phyloP scores from a whole-genome alignment of 2,888 invertebrate species.

The Shargacucullia verbasci region DNA sequence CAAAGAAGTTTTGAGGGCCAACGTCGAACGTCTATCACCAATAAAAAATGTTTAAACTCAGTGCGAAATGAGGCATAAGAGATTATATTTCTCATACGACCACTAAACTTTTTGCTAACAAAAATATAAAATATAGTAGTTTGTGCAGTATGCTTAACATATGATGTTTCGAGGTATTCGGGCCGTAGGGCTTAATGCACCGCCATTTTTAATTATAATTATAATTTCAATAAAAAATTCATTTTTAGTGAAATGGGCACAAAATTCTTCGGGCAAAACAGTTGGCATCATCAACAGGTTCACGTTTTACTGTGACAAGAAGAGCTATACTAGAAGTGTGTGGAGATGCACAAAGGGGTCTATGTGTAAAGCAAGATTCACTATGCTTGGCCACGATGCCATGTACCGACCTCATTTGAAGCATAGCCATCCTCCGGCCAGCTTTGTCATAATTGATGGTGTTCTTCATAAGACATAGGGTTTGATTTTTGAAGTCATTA shows the following conservation, averaged over 20 bases:
- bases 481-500: neutral
- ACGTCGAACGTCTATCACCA: no score
- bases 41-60: no score
- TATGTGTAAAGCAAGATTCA: constrained; percentile 9
- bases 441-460: constrained; percentile 1
- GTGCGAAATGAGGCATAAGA: no score
- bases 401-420: neutral
- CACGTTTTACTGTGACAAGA: constrained; percentile 10
- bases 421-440: neutral
- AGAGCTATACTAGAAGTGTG: neutral
- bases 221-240: no score
- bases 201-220: no score
- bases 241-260: constrained; percentile 5
- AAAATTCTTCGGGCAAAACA: neutral
- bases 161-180: no score
- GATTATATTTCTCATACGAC: no score
- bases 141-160: no score
- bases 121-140: no score
- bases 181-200: no score
- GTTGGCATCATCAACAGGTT: constrained; percentile 1
- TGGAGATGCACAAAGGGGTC: constrained; percentile 17
- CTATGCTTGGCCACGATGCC: neutral
- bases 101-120: no score
- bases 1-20: no score
- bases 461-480: constrained; percentile 4